These are phyloP conservation scores for Coenobita brevimanus DNA, from an alignment of 1,140 invertebrate species.

Conservation along the genomic window DNA sequence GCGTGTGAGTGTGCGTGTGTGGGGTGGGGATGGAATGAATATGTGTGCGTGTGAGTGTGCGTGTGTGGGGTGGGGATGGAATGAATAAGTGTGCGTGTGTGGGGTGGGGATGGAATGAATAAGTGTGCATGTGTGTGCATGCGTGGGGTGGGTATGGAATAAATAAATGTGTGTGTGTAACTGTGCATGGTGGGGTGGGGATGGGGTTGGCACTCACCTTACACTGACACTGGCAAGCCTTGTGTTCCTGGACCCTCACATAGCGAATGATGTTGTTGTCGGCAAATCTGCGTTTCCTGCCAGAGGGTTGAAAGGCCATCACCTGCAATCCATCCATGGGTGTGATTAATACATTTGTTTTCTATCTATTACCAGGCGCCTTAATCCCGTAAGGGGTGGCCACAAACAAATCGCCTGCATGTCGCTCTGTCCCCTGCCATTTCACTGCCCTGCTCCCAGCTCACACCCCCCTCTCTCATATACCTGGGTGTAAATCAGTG, in stretches of 20 bases:
- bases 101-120: not conserved
- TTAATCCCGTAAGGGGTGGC: no score
- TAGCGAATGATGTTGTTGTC: not conserved
- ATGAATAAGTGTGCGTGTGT: not conserved
- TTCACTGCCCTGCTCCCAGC: no score
- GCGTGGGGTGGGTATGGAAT: not conserved
- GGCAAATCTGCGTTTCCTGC: not conserved
- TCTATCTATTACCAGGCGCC: no score
- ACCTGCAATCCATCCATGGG: not conserved
- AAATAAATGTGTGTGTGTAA: not conserved
- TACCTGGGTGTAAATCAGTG: no score
- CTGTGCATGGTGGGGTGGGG: not conserved
- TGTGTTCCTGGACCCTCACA: conserved; percentile 38
- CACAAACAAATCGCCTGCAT: no score
- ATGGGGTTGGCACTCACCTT: conserved; percentile 26
- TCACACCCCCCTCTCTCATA: no score
- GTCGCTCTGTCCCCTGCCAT: no score
- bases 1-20: no score
- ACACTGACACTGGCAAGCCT: conserved; percentile 30
- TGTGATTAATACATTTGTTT: no score
- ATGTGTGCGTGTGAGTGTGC: no score
- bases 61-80: not conserved
- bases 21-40: no score
- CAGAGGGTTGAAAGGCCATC: not conserved
- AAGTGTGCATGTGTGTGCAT: not conserved